Conservation (phyloP, 2,113 vertebrate genomes). For the Potamarius usumacintae region DNA sequence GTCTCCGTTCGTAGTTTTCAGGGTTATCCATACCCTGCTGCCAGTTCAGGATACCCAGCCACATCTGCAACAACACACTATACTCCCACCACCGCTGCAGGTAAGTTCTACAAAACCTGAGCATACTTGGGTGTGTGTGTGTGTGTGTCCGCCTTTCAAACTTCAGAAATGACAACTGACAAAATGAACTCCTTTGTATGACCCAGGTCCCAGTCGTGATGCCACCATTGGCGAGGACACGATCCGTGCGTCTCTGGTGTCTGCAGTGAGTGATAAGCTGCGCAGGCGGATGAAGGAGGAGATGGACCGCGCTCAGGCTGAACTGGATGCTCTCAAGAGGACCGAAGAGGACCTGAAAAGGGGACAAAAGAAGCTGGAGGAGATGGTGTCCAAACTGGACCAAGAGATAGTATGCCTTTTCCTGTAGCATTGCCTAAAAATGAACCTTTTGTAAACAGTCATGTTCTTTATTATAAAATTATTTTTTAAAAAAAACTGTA, state of each 20-base stretch:
- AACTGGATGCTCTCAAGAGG: conserved; percentile 92
- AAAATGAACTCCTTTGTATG: not conserved
- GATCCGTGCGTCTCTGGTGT: conserved; percentile 94
- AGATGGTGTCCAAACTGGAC: conserved; percentile 92
- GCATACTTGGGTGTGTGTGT: not conserved
- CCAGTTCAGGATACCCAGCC: conserved; percentile 80
- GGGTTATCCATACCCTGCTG: conserved; percentile 82
- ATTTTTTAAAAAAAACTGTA: too few species aligned
- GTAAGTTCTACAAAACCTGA: conserved; percentile 61
- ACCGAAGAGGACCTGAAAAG: conserved; percentile 97
- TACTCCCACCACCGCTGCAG: conserved; percentile 83
- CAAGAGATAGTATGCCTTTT: conserved; percentile 89
- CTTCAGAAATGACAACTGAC: not conserved
- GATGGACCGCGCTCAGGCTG: conserved; percentile 95
- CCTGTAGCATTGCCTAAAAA: not conserved
- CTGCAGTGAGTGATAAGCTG: conserved; percentile 94
- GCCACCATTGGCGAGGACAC: conserved; percentile 96
- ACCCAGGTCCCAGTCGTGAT: conserved; percentile 84
- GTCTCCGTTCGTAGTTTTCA: conserved; percentile 78
- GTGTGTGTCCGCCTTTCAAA: not conserved
- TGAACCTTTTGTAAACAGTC: not conserved
- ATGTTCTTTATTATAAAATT: too few species aligned
- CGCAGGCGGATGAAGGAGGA: conserved; percentile 98
- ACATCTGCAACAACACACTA: conserved; percentile 82
- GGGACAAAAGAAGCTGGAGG: conserved; percentile 94